Conservation (phyloP, 1,140 invertebrate genomes). For the Anthonomus grandis region DNA sequence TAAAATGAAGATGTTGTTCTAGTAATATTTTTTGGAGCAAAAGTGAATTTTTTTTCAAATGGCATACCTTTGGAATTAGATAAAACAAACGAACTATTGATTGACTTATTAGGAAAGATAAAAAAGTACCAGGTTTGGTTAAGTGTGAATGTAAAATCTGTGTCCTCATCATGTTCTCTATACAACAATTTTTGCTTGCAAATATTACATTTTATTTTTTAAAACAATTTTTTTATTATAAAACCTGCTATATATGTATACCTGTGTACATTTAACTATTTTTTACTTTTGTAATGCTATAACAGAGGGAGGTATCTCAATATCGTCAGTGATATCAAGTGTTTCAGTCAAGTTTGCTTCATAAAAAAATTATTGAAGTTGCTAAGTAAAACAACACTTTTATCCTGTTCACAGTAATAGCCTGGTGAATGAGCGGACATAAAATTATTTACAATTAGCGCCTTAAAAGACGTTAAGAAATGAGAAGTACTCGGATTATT, state of each 20-base stretch:
- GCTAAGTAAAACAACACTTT: background rate
- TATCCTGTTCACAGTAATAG: no score
- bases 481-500: background rate
- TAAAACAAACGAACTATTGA: background rate
- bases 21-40: no score
- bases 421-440: background rate
- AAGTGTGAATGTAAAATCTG: background rate
- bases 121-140: background rate
- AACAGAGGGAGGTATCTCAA: background rate
- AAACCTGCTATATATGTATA: background rate
- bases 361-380: background rate
- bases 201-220: background rate
- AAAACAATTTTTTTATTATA: background rate
- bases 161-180: background rate
- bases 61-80: background rate
- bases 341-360: background rate
- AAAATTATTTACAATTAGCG: background rate
- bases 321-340: background rate
- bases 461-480: background rate
- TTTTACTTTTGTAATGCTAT: background rate
- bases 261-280: background rate
- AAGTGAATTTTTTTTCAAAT: no score
- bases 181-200: background rate
- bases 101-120: background rate
- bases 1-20: no score